Base-by-base conservation (phyloP, 2,888 invertebrate species). In the Ormyrus pomaceus region DNA sequence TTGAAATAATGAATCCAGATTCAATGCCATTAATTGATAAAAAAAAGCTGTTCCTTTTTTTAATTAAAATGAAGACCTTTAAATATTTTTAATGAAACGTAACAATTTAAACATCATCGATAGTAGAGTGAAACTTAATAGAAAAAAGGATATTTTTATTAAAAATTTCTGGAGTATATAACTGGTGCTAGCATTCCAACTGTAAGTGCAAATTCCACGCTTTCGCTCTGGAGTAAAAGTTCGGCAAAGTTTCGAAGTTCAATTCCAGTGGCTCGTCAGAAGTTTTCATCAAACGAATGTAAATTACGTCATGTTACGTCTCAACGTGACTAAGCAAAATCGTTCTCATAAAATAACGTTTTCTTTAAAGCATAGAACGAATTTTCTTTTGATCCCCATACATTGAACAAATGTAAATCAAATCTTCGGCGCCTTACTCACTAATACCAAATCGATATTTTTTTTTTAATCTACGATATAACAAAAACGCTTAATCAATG, bases 281-380 rank as follows among this genome's bases (percentile, higher is more conserved):
- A 77, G 56, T 64, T 77, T 70, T 13, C 56, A 55, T 77, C 65
- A 58, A 77, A 77, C 65, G 58, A 59, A 77, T 71, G 65, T 77
- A 66, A 65, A 77, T 77, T 66, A 50, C 68, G 9, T 50, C 13
- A 58, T n/a, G 48, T 56, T 64, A 19, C 46, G 11, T 55, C 19
- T 13, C 53, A 62, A 53, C 34, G 62, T 34, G 62, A 45, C 34
- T 5, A n/a, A 53, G 51, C 53, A 61, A 61, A 51, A 61, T 50
- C 53, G 19, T 9, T 48, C 46, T 45, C n/a, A 2, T 19, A 10
- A 51, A 66, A 46, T 50, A 51, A 6, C 5, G 51, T 19, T 19
- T 5, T 51, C 34, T 34, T 11, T 9, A 34, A 50, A 58, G 53
- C 34, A 4, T 34, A 53, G 5, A 66, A 53, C 34, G 34, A 66